A percentile compares a stretch with the other conserved stretches of the same genome.
Evolutionary conservation across 2,888 invertebrate species (phyloP).

Genomic region (Conops quadrifasciatus): DNA sequence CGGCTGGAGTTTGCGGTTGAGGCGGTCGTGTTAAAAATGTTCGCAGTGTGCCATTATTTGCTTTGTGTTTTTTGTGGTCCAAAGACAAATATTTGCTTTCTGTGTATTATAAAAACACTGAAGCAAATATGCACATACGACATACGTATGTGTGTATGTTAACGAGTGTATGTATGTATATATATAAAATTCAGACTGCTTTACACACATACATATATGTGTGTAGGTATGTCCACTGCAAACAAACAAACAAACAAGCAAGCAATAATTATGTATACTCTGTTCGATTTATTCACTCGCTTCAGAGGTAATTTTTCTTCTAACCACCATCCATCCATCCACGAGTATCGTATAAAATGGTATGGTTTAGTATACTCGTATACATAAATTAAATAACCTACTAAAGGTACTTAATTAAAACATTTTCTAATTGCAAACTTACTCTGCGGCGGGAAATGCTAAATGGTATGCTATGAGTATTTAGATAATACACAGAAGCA

Average conservation of each 20-base stretch:
- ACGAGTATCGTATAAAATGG: too few relatives aligned
- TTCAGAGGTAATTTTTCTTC: not conserved
- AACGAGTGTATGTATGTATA: not conserved
- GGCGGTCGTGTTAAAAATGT: conserved; percentile 31
- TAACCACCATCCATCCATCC: not conserved
- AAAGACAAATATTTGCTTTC: conserved; percentile 33
- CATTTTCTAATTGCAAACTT: too few relatives aligned
- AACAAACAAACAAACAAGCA: conserved; percentile 1
- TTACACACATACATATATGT: conserved; percentile 21
- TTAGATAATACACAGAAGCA: too few relatives aligned
- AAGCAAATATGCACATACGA: conserved; percentile 2
- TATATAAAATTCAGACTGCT: not conserved
- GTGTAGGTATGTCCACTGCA: too few relatives aligned
- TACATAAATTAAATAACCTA: not conserved
- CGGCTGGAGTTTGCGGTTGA: conserved; percentile 26
- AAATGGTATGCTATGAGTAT: too few relatives aligned
- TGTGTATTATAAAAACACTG: conserved; percentile 26
- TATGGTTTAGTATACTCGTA: not conserved
- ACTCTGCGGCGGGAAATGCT: too few relatives aligned
- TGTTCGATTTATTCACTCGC: not conserved
- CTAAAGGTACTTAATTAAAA: not conserved
- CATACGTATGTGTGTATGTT: not conserved
- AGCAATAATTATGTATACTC: not conserved
- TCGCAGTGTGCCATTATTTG: conserved; percentile 26
- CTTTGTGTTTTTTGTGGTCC: conserved; percentile 33